phyloP scores from a whole-genome alignment of 2,888 invertebrate genomes.

The Formica aserva region DNA sequence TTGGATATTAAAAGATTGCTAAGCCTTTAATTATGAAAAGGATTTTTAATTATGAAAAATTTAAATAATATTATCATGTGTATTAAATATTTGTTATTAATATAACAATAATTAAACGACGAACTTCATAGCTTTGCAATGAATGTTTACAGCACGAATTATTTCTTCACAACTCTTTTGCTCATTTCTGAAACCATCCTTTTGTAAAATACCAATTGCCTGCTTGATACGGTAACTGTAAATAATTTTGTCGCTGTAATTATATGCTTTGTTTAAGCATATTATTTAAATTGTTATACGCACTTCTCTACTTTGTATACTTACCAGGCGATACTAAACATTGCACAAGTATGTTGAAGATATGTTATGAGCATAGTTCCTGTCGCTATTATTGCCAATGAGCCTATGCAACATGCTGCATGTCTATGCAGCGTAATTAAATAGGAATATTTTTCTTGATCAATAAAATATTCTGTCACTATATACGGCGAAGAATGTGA shows the following conservation, averaged over 20 bases:
- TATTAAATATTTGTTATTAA: neutral
- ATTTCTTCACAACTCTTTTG: neutral
- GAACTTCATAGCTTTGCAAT: neutral
- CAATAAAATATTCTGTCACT: too few species aligned
- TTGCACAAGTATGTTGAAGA: conserved; percentile 10
- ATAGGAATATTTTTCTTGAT: too few species aligned
- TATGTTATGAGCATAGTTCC: conserved; percentile 13
- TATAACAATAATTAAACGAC: neutral
- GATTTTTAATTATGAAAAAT: neutral
- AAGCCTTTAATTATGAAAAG: neutral
- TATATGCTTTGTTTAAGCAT: neutral
- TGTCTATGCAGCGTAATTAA: neutral
- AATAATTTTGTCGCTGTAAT: neutral
- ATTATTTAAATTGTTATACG: neutral
- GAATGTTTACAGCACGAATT: conserved; percentile 1
- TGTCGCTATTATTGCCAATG: neutral
- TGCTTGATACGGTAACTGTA: conserved; percentile 11
- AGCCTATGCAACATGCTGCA: neutral
- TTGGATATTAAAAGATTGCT: neutral
- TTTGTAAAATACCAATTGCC: neutral
- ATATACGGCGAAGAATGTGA: too few species aligned
- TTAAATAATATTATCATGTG: too few species aligned
- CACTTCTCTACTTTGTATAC: neutral
- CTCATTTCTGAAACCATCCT: neutral
- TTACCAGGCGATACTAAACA: conserved; percentile 5